Evolutionary conservation across 53 echinoderm and acorn worm genomes (phyloP), one percentile per base, ranked within the genome.

Genomic region (Paracentrotus lividus): DNA sequence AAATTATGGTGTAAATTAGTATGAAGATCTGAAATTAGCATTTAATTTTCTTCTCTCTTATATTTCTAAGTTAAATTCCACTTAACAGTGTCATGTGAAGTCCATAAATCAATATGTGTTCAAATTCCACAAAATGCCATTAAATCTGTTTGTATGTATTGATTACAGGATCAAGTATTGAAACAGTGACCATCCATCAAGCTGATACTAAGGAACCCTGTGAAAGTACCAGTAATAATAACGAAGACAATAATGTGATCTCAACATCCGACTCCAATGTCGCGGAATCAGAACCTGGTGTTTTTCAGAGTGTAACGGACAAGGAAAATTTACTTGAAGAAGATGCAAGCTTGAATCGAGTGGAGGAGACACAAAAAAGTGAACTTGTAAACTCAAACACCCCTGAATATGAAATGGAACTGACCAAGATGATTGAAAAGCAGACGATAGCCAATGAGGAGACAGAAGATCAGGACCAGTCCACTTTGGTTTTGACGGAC

Each of bases 371-470:
- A 93, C 65, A 52, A 93, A 9, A 88, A 64, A 13, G 44, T 88
- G 23, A 55, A 85, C 31, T 61, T 42, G 49, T 47, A 20, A 61
- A 93, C 85, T 86, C 93, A 92, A 10, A 92, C 93, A 96, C 97
- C 88, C 97, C 96, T 53, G 92, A 96, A 87, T 95, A 96, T 88
- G 96, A 97, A 94, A 81, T 88, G 94, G 94, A 95, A 94, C 84
- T 97, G 58, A 77, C 97, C 49, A 88, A 92, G 42, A 91, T 97
- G 93, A 67, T 91, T 42, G 88, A 93, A 91, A 93, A 94, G 90
- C 94, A 97, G 58, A 84, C 93, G 33, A 60, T 85, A 52, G 77
- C 93, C 88, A 90, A 93, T 89, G 95, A 93, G 93, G 93, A 88
- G 85, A 29, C 58, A 65, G 93, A 84, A 61, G 75, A 94, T 38